Conservation (phyloP, 2,888 invertebrate species). For the Amiota communis region DNA sequence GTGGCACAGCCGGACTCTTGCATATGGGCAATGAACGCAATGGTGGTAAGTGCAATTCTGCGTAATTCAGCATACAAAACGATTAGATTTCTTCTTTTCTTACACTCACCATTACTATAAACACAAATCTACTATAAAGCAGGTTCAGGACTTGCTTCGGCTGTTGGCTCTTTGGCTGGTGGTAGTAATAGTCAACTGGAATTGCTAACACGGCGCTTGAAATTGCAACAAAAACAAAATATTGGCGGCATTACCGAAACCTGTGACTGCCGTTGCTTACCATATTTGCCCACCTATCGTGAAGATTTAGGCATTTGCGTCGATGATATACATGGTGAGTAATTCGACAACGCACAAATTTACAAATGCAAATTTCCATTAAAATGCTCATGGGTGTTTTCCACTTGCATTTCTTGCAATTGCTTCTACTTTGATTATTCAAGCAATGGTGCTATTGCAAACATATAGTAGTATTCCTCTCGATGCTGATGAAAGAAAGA, state of each 20-base stretch:
- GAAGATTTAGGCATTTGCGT: constrained; percentile 90
- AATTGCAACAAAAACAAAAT: constrained; percentile 47
- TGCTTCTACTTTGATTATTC: neutral
- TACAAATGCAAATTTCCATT: neutral
- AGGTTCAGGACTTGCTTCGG: constrained; percentile 39
- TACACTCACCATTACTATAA: neutral
- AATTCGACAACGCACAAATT: constrained; percentile 2
- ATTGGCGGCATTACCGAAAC: constrained; percentile 49
- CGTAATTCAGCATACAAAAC: constrained; percentile 35
- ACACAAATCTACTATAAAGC: constrained; percentile 2
- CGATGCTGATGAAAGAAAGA: too few species aligned
- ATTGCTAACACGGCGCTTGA: constrained; percentile 57
- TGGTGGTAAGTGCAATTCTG: constrained; percentile 65
- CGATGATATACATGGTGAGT: constrained; percentile 87
- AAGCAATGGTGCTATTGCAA: too few species aligned
- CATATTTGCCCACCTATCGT: constrained; percentile 84
- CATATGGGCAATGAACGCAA: constrained; percentile 56
- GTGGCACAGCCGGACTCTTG: constrained; percentile 71
- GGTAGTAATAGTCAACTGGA: constrained; percentile 52
- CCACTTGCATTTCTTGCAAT: neutral
- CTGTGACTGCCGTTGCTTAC: constrained; percentile 86
- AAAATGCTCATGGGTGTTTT: neutral
- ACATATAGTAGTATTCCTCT: too few species aligned
- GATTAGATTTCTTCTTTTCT: constrained; percentile 12
- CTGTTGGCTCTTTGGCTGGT: constrained; percentile 50